phyloP scores from a whole-genome alignment of 2,797 vertebrate genomes.

The Carcharodon carcharias region DNA sequence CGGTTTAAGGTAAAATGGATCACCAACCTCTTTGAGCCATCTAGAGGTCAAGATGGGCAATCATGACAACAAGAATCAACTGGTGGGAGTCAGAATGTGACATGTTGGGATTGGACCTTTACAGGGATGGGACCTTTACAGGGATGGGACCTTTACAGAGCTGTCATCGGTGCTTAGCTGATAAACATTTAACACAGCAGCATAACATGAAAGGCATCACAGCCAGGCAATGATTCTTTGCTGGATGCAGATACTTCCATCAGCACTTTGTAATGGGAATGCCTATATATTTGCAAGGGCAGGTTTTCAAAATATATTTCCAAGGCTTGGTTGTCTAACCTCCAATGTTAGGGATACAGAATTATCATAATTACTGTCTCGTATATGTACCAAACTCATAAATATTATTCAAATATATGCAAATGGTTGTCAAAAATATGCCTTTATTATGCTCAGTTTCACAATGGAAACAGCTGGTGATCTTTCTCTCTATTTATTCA shows the following conservation, averaged over 20 bases:
- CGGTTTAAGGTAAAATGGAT: neutral
- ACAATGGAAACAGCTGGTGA: slow-evolving; percentile 19
- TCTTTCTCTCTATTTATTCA: neutral
- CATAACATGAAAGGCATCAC: neutral
- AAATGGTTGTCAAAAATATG: neutral
- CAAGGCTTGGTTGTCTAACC: neutral
- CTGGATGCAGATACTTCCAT: neutral
- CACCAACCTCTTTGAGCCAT: neutral
- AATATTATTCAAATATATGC: slow-evolving; percentile 28
- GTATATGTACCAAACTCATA: neutral
- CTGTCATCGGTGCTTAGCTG: neutral
- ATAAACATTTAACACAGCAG: neutral
- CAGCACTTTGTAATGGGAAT: neutral
- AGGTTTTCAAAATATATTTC: neutral
- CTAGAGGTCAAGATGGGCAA: too few species aligned
- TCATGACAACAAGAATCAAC: neutral
- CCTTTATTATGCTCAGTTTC: neutral
- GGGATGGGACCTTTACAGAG: neutral
- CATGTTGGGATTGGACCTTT: neutral
- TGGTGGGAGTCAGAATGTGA: neutral
- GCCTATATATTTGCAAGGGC: neutral
- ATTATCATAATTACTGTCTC: slow-evolving; percentile 8
- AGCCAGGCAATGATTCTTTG: neutral
- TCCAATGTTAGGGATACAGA: neutral
- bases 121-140: too few species aligned